phyloP scores from a whole-genome alignment of 37 sponge, comb jelly and placozoan genomes.

The Halisarca cf. caerulea region DNA sequence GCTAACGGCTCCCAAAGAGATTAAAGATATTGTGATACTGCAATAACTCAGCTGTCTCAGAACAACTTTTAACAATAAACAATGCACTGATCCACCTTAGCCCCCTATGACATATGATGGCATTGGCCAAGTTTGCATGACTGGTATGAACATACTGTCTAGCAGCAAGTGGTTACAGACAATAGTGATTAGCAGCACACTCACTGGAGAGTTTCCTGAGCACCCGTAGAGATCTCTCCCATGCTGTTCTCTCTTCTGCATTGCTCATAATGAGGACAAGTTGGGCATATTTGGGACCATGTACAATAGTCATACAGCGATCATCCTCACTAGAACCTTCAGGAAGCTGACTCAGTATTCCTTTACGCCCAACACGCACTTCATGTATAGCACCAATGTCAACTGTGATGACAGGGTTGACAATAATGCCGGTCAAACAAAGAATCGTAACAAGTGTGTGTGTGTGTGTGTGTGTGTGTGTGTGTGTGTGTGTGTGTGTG shows the following conservation, averaged over 20 bases:
- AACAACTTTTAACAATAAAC: no score
- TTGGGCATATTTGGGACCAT: constrained; percentile 18
- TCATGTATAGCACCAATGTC: background rate
- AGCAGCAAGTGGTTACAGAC: background rate
- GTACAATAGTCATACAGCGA: background rate
- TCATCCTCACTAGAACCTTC: background rate
- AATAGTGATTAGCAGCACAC: background rate
- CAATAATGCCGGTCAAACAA: no score
- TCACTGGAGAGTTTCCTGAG: constrained; percentile 6
- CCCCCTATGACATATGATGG: no score
- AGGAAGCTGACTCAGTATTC: background rate
- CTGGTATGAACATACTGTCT: background rate
- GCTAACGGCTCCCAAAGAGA: no score
- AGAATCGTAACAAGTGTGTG: no score
- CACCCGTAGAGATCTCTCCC: background rate
- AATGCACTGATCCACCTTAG: no score
- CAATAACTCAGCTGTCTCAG: no score
- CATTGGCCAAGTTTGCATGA: no score
- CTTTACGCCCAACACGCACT: background rate
- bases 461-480: constrained; percentile 4
- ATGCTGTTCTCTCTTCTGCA: background rate
- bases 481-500: background rate
- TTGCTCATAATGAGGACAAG: background rate
- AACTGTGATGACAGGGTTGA: background rate
- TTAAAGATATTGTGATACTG: no score